phyloP scores from a whole-genome alignment of 2,888 invertebrate genomes.

The Acrobasis suavella region DNA sequence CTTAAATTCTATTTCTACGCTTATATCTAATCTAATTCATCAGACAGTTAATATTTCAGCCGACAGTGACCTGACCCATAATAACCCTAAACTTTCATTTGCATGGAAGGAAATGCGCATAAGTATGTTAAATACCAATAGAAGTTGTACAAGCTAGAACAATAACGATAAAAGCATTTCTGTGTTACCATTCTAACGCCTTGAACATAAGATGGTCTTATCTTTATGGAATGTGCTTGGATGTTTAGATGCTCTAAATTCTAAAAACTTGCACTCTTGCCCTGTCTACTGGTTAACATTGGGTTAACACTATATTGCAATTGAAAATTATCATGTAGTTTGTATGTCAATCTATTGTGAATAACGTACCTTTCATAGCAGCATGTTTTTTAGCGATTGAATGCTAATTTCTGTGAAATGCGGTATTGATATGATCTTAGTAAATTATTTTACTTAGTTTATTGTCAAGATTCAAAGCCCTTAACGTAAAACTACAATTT shows the following conservation, averaged over 20 bases:
- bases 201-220: constrained; percentile 29
- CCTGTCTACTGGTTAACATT: constrained; percentile 3
- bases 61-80: background rate
- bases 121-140: constrained; percentile 23
- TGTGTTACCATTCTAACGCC: constrained; percentile 27
- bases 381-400: no score
- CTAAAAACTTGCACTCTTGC: constrained; percentile 10
- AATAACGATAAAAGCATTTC: constrained; percentile 41
- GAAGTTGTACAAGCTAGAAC: constrained; percentile 30
- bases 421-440: no score
- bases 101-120: constrained; percentile 1
- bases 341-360: no score
- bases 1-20: background rate
- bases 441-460: no score
- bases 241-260: constrained; percentile 12
- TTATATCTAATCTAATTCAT: constrained; percentile 2
- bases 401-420: no score
- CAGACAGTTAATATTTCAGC: constrained; percentile 5
- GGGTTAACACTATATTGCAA: no score
- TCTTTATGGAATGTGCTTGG: constrained; percentile 19
- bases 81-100: constrained; percentile 8
- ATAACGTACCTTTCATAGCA: no score
- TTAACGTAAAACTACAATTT: no score
- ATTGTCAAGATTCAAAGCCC: no score
- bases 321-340: no score